Base-by-base conservation (phyloP, 2,113 vertebrate species). In the Chrysochloris asiatica region DNA sequence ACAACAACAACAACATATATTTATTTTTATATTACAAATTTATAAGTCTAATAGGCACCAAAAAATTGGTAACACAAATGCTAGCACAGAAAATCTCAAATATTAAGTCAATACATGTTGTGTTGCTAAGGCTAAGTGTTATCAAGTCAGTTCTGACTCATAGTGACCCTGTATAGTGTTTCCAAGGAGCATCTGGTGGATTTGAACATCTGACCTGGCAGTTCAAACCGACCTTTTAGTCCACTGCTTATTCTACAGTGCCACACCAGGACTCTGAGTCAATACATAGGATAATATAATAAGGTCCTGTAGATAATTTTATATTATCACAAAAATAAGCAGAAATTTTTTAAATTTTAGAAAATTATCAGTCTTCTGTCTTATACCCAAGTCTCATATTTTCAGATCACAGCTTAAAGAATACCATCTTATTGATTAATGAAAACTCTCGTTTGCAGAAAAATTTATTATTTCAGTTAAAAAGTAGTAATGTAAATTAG, bases 21-120 rank as follows among this genome's bases (percentile, higher is more conserved):
- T 88, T 19, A 73, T 82, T 89, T 80, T 61, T 88, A 61, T 50
- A 6, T 82, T 26, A 59, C 26, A 91, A 84, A 47, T 77, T 56
- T 78, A 83, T 72, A 33, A 59, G 8, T 36, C 22, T 83, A 13
- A 19, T 79, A 48, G 4, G 0, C 73, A 72, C 3, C 56, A 85
- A 88, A 38, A 6, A 80, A 17, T 73, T 67, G 45, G 1, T 69
- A 85, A 79, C 8, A 79, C 13, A 87, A 76, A 67, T 92, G 30
- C 13, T 86, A 54, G 50, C 33, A 61, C 2, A 73, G 26, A 13
- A n/a, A n/a, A 65, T 21, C 17, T 91, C 3, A 92, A 43, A 52
- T 85, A 19, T 77, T 77, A 78, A 67, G 7, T 81, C 24, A 65
- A 16, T 81, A 14, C 10, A 71, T 11, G n/a, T n/a, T n/a, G n/a